phyloP scores from a whole-genome alignment of 2,797 vertebrate species.

The Furcifer pardalis region DNA sequence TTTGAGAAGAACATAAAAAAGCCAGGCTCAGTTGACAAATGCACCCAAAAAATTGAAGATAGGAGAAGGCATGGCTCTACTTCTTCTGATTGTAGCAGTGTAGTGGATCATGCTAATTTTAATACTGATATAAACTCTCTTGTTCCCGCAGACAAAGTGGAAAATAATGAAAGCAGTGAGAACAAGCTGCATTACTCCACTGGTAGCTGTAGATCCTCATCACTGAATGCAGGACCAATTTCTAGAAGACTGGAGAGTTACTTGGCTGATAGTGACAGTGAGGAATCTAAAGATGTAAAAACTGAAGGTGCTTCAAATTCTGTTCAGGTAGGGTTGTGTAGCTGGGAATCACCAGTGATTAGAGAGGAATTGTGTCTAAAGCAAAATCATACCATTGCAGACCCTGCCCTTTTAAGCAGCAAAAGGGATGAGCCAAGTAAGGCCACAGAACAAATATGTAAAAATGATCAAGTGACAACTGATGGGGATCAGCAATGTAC shows the following conservation, averaged over 20 bases:
- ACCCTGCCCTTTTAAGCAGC: constrained; percentile 15
- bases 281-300: constrained; percentile 77
- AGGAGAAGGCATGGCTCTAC: constrained; percentile 76
- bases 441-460: constrained; percentile 37
- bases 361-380: constrained; percentile 27
- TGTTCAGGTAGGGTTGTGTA: constrained; percentile 24
- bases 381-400: not conserved
- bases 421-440: constrained; percentile 9
- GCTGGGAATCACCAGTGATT: constrained; percentile 26
- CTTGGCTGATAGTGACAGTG: constrained; percentile 81
- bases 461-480: constrained; percentile 29
- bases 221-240: constrained; percentile 89
- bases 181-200: constrained; percentile 45
- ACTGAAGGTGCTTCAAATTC: not conserved
- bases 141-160: constrained; percentile 28
- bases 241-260: constrained; percentile 88
- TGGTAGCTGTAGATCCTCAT: constrained; percentile 53
- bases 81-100: constrained; percentile 72
- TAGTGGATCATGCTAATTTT: constrained; percentile 60
- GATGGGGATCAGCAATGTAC: constrained; percentile 28
- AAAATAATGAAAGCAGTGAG: constrained; percentile 56
- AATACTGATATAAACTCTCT: constrained; percentile 74
- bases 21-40: constrained; percentile 78
- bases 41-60: constrained; percentile 77
- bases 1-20: constrained; percentile 90